phyloP scores from a whole-genome alignment of 2,797 vertebrate species.

The Spinibarbus caldwelli region DNA sequence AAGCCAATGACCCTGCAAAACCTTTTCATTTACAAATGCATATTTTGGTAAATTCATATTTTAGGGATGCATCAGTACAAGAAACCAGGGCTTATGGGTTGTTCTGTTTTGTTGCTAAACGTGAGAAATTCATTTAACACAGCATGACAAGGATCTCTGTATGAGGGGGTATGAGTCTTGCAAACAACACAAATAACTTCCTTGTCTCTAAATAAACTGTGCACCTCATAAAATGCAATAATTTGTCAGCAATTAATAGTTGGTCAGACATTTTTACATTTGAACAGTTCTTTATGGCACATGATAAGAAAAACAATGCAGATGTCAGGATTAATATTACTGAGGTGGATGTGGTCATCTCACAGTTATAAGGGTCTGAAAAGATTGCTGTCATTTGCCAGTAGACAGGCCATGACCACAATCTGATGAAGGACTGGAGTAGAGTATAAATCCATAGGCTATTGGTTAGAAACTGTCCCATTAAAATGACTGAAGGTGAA shows the following conservation, averaged over 20 bases:
- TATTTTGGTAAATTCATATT: not conserved
- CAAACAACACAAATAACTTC: conserved; percentile 57
- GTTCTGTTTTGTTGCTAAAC: not conserved
- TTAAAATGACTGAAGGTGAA: conserved; percentile 71
- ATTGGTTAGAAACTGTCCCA: conserved; percentile 65
- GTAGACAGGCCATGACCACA: conserved; percentile 61
- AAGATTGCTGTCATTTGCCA: conserved; percentile 32
- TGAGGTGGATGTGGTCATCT: conserved; percentile 47
- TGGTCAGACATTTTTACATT: conserved; percentile 72
- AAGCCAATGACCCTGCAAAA: not conserved
- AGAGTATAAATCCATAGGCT: conserved; percentile 52
- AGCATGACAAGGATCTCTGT: not conserved
- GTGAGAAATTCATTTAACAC: not conserved
- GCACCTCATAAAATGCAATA: conserved; percentile 67
- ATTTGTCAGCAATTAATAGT: conserved; percentile 70
- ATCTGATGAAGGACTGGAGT: conserved; percentile 58
- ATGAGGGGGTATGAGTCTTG: not conserved
- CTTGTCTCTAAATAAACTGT: conserved; percentile 66
- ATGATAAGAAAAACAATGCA: conserved; percentile 70
- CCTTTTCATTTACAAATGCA: not conserved
- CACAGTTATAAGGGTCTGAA: conserved; percentile 14
- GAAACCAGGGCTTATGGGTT: not conserved
- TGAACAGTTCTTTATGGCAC: conserved; percentile 71
- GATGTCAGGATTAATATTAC: conserved; percentile 66
- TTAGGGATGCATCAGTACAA: not conserved